These are phyloP conservation scores for Notothenia coriiceps DNA, from an alignment of 2,113 vertebrate genomes.

Conservation along the genomic window DNA sequence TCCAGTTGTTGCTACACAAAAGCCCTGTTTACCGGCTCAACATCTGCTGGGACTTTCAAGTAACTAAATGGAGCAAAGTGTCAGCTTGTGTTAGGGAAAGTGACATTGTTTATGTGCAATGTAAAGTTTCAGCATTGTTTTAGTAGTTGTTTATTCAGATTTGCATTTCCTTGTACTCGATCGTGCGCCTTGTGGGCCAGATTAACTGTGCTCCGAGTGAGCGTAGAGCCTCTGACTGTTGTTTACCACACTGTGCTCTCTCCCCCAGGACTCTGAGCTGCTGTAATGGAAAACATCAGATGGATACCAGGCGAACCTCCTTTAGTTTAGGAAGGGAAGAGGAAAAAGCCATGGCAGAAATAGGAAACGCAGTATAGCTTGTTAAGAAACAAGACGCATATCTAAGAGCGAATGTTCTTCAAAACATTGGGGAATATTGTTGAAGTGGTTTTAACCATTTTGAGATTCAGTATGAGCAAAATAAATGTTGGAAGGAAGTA, in stretches of 20 bases:
- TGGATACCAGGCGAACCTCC: conserved; percentile 45
- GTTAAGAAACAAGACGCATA: conserved; percentile 9
- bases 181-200: conserved; percentile 64
- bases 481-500: conserved; percentile 24
- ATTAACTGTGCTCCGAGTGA: conserved; percentile 58
- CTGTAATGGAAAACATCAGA: conserved; percentile 77
- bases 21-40: background rate
- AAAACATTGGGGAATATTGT: conserved; percentile 17
- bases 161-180: conserved; percentile 58
- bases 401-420: conserved; percentile 23
- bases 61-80: conserved; percentile 19
- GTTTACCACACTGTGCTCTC: conserved; percentile 71
- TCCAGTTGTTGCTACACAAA: background rate
- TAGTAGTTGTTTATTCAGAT: conserved; percentile 63
- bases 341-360: background rate
- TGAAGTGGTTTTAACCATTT: conserved; percentile 43
- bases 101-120: conserved; percentile 50
- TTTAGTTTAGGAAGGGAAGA: conserved; percentile 28
- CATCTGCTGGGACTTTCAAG: conserved; percentile 34
- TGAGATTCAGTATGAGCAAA: conserved; percentile 37
- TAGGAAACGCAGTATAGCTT: background rate
- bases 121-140: conserved; percentile 61
- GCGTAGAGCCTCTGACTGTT: conserved; percentile 71
- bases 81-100: conserved; percentile 27
- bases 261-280: conserved; percentile 68